Conservation (phyloP, 2,888 invertebrate genomes). For the Thelaira solivaga region DNA sequence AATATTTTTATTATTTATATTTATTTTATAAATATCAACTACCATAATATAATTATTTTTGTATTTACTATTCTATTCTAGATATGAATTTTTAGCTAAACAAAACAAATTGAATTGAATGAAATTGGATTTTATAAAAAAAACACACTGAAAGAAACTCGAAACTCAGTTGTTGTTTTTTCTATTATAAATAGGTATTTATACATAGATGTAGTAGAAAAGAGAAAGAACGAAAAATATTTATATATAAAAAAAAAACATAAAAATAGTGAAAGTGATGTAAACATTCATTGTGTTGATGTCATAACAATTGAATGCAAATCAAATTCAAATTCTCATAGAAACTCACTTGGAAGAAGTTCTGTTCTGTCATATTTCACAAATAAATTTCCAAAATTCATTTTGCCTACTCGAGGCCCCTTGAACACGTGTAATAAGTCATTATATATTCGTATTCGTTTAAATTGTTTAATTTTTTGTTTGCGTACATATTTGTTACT, state of each 20-base stretch:
- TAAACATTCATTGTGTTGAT: slow-evolving; percentile 51
- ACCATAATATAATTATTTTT: slow-evolving; percentile 50
- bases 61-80: slow-evolving; percentile 60
- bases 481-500: no score
- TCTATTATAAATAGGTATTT: slow-evolving; percentile 28
- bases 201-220: slow-evolving; percentile 23
- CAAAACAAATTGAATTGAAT: slow-evolving; percentile 33
- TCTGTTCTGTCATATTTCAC: slow-evolving; percentile 25
- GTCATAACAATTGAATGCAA: slow-evolving; percentile 17
- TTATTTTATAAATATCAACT: no score
- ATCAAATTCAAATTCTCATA: slow-evolving; percentile 25
- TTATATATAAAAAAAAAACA: no score
- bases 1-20: slow-evolving; percentile 6
- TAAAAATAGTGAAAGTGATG: slow-evolving; percentile 42
- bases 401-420: slow-evolving; percentile 18
- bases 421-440: slow-evolving; percentile 19
- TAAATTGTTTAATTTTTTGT: slow-evolving; percentile 25
- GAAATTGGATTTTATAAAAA: slow-evolving; percentile 46
- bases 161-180: slow-evolving; percentile 21
- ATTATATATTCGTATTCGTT: slow-evolving; percentile 37
- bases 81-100: slow-evolving; percentile 56
- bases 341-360: slow-evolving; percentile 1
- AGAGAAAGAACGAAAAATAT: slow-evolving; percentile 6
- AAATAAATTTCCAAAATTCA: slow-evolving; percentile 23
- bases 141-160: slow-evolving; percentile 10